These are phyloP conservation scores for Hemicrepidius hirtus DNA, from an alignment of 2,888 invertebrate species.

Conservation along the genomic window DNA sequence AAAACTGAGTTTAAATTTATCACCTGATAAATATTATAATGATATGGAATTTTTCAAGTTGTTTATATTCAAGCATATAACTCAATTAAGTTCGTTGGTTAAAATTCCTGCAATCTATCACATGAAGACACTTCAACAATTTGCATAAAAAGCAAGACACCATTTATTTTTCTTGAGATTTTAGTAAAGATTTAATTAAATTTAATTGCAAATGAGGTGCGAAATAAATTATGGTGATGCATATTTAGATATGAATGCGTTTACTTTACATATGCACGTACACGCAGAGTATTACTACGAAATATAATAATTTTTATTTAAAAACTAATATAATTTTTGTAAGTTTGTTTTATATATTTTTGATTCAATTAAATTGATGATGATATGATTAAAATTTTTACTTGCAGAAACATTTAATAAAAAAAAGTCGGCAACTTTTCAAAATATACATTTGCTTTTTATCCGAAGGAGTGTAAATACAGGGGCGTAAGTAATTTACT, in stretches of 20 bases:
- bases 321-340: neutral
- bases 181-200: constrained; percentile 31
- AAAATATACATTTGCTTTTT: no score
- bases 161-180: constrained; percentile 20
- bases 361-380: no score
- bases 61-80: neutral
- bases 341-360: no score
- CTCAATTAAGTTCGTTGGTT: neutral
- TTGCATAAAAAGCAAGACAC: constrained; percentile 22
- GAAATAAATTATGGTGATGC: constrained; percentile 23
- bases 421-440: no score
- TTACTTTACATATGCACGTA: neutral
- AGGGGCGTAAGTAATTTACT: no score
- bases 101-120: constrained; percentile 18
- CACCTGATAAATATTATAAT: neutral
- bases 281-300: neutral
- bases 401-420: no score
- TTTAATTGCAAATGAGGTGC: constrained; percentile 33
- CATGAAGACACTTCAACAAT: constrained; percentile 2
- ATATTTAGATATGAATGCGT: constrained; percentile 18
- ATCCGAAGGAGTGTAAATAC: no score
- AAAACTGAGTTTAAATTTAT: no score
- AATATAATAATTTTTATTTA: no score
- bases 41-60: neutral
- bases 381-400: no score